A percentile compares a stretch with the other conserved stretches of the same genome.
Conservation (phyloP, 2,113 vertebrate genomes). For the Cyanistes caeruleus region DNA sequence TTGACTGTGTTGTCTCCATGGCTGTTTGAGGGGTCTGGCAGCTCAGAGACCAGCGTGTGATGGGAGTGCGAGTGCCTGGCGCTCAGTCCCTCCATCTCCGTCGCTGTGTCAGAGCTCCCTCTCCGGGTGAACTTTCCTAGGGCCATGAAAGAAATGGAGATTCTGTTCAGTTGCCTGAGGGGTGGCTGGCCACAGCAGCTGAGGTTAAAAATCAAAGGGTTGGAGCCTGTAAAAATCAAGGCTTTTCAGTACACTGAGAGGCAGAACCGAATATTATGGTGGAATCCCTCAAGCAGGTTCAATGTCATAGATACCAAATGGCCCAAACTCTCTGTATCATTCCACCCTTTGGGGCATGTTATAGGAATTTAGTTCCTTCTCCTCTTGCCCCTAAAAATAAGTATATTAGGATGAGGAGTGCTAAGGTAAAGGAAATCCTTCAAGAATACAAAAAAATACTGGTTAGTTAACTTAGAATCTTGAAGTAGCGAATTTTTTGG, state of each 20-base stretch:
- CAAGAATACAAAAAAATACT: not conserved
- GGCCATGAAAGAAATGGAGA: not conserved
- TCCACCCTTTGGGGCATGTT: not conserved
- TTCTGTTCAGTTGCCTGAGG: not conserved
- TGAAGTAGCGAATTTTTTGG: not conserved
- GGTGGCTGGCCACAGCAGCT: not conserved
- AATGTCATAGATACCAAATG: accelerated
- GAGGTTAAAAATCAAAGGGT: not conserved
- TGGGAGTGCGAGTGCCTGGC: constrained; percentile 93
- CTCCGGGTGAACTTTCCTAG: constrained; percentile 92
- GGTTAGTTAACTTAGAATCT: not conserved
- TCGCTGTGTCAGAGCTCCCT: constrained; percentile 91
- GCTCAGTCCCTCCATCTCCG: constrained; percentile 91
- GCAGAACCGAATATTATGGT: not conserved
- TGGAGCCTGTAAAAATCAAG: not conserved
- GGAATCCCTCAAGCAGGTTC: accelerated
- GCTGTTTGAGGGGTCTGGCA: constrained; percentile 94
- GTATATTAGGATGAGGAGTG: not conserved
- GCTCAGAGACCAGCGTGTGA: constrained; percentile 88
- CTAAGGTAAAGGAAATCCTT: not conserved
- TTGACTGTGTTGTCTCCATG: constrained; percentile 92
- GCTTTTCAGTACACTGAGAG: not conserved
- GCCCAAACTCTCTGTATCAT: not conserved
- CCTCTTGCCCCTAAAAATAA: not conserved
- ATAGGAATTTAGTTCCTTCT: not conserved